Evolutionary conservation across 2,888 invertebrate genomes (phyloP), one percentile per base, ranked within the genome.

Genomic region (Chesias legatella): DNA sequence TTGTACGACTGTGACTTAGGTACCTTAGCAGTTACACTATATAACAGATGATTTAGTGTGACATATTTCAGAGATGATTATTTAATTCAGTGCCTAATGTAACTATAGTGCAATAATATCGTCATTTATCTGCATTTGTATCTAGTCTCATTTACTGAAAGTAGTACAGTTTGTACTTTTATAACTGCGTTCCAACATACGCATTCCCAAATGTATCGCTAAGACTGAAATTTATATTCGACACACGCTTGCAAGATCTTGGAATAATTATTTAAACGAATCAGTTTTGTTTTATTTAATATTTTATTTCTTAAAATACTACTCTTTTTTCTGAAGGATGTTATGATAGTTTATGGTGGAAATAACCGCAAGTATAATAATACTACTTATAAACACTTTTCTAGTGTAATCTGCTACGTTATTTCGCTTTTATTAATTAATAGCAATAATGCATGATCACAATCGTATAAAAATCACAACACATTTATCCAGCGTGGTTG

Each of bases 191-290:
- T 52, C 50, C 52, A 52, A 47, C 48, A 38, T 37, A 41, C 36
- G 35, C 48, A 52, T 40, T 53, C 51, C 45, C 21, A 28, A 50
- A 56, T 65, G 43, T 65, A 63, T 63, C 61, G 45, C 53, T 70
- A 76, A 78, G 79, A 79, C 79, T 79, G 79, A 73, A 62, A 46
- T 68, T 67, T 67, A 55, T 67, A 54, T 53, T 54, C 33, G 24
- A 53, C 46, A 34, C 40, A 42, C 48, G 48, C 41, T 40, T 39
- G 31, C 34, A 32, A 45, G 35, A 48, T 50, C 42, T 51, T 40
- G 10, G 41, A 56, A 53, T 50, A 50, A 51, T 48, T 32, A 44
- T 44, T 37, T 39, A 42, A 40, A 48, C 22, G 42, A 23, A 47
- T 21, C 9, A 6, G n/a, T 22, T 41, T 37, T 46, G 39, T 51